These are phyloP conservation scores for Cryptoprocta ferox DNA, from an alignment of 2,797 vertebrate genomes.

Conservation along the genomic window DNA sequence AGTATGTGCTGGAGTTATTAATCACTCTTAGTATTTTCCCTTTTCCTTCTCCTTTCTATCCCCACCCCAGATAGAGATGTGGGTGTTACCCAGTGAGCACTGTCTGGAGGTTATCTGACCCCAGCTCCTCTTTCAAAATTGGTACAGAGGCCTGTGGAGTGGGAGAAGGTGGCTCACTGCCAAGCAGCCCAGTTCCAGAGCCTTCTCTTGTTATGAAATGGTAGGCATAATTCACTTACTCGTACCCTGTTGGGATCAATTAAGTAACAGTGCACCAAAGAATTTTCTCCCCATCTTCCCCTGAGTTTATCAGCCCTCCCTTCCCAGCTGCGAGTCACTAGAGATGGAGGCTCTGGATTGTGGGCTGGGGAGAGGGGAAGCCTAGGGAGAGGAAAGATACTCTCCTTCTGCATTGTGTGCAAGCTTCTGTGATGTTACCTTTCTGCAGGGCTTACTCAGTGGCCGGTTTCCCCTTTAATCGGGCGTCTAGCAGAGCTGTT, in stretches of 20 bases:
- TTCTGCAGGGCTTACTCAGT: neutral
- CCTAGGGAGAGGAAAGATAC: neutral
- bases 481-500: slow-evolving; percentile 27
- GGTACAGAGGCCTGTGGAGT: neutral
- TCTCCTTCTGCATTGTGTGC: neutral
- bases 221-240: neutral
- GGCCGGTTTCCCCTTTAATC: neutral
- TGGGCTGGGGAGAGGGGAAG: no score
- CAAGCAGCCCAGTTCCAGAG: neutral
- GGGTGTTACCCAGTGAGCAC: neutral
- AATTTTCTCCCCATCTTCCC: neutral
- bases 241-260: neutral
- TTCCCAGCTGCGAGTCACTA: neutral
- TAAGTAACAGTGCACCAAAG: neutral
- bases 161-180: neutral
- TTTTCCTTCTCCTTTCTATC: neutral
- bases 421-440: neutral
- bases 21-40: neutral
- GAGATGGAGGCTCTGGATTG: neutral
- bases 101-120: neutral
- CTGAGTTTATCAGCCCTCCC: neutral
- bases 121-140: neutral
- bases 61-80: neutral
- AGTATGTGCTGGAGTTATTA: neutral
- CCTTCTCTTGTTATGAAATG: neutral